Evolutionary conservation across 1,140 invertebrate genomes (phyloP), one percentile per base, ranked within the genome.

Genomic region (Goniozus legneri): DNA sequence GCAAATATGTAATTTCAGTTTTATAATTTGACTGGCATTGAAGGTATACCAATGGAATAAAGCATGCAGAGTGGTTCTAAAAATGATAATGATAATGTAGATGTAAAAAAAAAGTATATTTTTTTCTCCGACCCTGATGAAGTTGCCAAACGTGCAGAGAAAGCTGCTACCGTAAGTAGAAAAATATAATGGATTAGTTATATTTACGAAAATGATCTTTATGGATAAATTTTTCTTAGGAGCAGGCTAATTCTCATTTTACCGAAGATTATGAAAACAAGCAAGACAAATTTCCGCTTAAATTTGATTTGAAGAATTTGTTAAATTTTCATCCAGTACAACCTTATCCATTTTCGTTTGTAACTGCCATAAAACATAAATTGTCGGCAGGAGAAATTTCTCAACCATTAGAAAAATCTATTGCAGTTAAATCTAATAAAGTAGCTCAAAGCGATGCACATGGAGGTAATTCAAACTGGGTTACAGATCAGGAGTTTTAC

Each of bases 301-400:
- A 37, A 36, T 14, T 47, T 36, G 35, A 51, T 44, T 49, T 61
- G 36, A 55, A 69, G 37, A 64, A 56, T 20, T 56, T 66, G 24
- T 38, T 65, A 44, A 54, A 57, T 1, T 50, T 56, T 47, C 60
- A 67, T 48, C 51, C 63, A 35, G 46, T 73, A 37, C 54, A 69
- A 49, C 62, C 69, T 24, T 64, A 69, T 63, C 73, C 74, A 32
- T 76, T 76, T 56, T 69, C 71, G 8, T 73, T 76, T 50, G 64
- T 76, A 38, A 67, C 64, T 24, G 73, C 74, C 36, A 60, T 76
- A 20, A 75, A 75, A 60, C 58, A 62, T 47, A 76, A 76, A 44
- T 52, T 73, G 18, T 60, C 59, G 27, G 37, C 67, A 33, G 54
- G 60, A 7, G 58, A n/a, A n/a, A n/a, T n/a, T n/a, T n/a, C n/a